Evolutionary conservation across 2,888 invertebrate genomes (phyloP).

Genomic region (Xanthia icteritia): DNA sequence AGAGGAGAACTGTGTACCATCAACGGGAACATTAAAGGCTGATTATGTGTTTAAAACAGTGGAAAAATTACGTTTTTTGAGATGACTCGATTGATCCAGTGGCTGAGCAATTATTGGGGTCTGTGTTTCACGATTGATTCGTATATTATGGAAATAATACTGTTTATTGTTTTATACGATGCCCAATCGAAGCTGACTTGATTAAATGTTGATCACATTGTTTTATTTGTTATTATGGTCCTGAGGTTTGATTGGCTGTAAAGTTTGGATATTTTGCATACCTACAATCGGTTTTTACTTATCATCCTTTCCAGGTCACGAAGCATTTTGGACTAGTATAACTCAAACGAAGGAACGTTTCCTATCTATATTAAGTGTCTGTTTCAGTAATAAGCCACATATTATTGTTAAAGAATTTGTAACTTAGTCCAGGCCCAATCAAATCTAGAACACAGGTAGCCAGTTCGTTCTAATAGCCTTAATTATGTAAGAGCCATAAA

Average conservation of each 20-base stretch:
- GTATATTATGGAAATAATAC: background rate
- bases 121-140: no score
- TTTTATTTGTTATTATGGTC: background rate
- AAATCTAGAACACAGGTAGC: conserved; percentile 35
- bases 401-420: background rate
- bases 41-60: background rate
- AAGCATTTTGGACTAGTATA: background rate
- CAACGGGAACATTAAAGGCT: no score
- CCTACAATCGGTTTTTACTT: background rate
- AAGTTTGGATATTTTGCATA: background rate
- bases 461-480: conserved; percentile 30
- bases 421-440: conserved; percentile 7
- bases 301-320: background rate
- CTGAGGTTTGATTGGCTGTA: background rate
- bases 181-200: background rate
- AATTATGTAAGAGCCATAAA: conserved; percentile 64
- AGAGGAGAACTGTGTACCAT: no score
- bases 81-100: background rate
- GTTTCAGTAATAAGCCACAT: background rate
- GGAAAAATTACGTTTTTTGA: background rate
- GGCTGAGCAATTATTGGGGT: background rate
- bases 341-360: background rate
- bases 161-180: background rate
- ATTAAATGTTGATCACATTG: background rate
- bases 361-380: background rate